Evolutionary conservation across 2,113 vertebrate genomes (phyloP).

Genomic region (Corvus cornix): DNA sequence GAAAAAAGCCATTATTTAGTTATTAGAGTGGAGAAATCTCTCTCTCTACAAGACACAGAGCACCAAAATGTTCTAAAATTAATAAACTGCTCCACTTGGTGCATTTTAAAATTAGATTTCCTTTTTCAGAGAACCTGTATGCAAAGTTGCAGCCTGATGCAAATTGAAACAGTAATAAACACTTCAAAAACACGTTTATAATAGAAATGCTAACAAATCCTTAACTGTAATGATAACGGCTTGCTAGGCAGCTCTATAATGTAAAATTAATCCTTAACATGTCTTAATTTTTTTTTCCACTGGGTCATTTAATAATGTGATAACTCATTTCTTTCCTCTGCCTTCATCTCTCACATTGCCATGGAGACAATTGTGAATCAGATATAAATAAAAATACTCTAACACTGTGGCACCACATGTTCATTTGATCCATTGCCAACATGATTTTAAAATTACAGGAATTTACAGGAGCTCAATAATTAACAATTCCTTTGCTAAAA

Average conservation of each 20-base stretch:
- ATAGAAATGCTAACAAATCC: conserved; percentile 42
- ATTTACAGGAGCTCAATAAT: conserved; percentile 43
- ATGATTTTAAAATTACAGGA: conserved; percentile 29
- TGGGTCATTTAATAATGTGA: conserved; percentile 69
- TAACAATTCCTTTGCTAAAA: conserved; percentile 20
- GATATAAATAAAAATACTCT: conserved; percentile 81
- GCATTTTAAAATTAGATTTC: conserved; percentile 19
- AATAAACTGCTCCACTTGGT: not conserved
- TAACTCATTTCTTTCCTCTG: conserved; percentile 57
- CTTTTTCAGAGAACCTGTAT: not conserved
- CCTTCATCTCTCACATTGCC: conserved; percentile 68
- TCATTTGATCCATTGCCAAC: conserved; percentile 57
- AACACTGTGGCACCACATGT: conserved; percentile 71
- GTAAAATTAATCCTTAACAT: conserved; percentile 60
- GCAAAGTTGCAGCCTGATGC: conserved; percentile 18
- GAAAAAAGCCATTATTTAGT: not conserved
- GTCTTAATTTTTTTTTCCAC: conserved; percentile 39
- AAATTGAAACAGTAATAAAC: conserved; percentile 6
- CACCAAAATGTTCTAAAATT: conserved; percentile 21
- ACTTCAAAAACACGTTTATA: conserved; percentile 1
- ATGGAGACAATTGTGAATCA: conserved; percentile 78
- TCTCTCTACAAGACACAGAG: not conserved
- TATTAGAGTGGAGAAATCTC: not conserved
- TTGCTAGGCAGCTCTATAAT: conserved; percentile 26
- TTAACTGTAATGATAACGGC: conserved; percentile 8